These are phyloP conservation scores for Tylochromis polylepis DNA, from an alignment of 2,113 vertebrate genomes.

Conservation along the genomic window DNA sequence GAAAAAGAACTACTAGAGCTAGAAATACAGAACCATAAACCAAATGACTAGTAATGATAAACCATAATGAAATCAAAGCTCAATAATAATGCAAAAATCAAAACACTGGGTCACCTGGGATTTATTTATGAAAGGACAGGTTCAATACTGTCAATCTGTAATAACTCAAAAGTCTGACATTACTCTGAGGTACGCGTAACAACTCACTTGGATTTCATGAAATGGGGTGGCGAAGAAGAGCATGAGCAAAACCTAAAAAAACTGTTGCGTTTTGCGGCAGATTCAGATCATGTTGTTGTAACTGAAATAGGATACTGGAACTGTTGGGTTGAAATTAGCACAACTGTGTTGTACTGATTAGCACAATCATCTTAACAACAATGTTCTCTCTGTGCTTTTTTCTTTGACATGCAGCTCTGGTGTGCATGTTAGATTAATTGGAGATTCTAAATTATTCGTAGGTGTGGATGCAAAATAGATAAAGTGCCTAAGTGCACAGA, in stretches of 20 bases:
- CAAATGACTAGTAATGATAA: too few species aligned
- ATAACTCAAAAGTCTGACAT: background rate
- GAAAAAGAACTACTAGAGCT: too few species aligned
- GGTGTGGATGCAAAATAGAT: background rate
- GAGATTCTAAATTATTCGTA: background rate
- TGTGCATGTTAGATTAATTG: background rate
- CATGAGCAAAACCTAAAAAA: too few species aligned
- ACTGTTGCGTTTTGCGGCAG: too few species aligned
- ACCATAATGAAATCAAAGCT: too few species aligned
- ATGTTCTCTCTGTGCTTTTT: background rate
- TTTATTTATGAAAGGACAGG: background rate
- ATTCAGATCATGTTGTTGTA: background rate
- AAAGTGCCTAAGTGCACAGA: background rate
- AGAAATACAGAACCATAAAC: too few species aligned
- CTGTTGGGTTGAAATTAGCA: background rate
- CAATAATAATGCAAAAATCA: too few species aligned
- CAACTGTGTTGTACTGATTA: too few species aligned
- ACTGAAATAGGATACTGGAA: background rate
- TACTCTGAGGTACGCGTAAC: background rate
- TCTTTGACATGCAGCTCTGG: background rate
- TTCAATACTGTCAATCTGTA: background rate
- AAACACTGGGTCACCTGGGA: too few species aligned
- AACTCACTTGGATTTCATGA: background rate
- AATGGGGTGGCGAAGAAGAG: too few species aligned
- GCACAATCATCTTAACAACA: background rate